Percentiles rank a stretch among this genome's conserved stretches.
Evolutionary conservation across 2,797 vertebrate genomes (phyloP).

Genomic region (Muscicapa comitata): DNA sequence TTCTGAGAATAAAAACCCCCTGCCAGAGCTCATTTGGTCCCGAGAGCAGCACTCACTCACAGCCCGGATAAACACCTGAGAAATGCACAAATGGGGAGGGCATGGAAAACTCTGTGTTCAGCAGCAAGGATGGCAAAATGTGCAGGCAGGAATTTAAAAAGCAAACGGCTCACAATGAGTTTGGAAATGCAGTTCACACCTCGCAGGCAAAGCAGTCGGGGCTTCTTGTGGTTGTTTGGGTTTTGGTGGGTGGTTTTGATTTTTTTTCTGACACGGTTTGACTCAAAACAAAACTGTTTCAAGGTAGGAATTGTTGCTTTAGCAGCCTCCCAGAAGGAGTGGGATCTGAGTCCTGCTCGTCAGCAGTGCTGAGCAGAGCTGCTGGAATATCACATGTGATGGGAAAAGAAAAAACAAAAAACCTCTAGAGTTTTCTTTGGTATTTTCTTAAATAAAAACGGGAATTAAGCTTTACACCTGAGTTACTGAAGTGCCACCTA

Average conservation of each 20-base stretch:
- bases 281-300: neutral
- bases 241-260: neutral
- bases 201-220: neutral
- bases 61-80: neutral
- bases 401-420: no score
- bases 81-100: rapidly evolving
- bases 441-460: neutral
- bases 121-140: neutral
- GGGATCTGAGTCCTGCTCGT: neutral
- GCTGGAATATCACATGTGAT: rapidly evolving
- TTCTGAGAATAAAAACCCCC: neutral
- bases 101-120: neutral
- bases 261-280: neutral
- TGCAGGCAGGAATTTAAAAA: neutral
- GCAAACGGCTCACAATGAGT: neutral
- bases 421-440: neutral
- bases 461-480: neutral
- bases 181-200: conserved; percentile 1
- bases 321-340: neutral
- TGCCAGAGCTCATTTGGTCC: neutral
- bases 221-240: neutral
- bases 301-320: neutral
- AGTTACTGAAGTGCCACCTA: neutral
- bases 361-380: neutral
- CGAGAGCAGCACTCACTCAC: rapidly evolving